These are phyloP conservation scores for Acleris cristana DNA, from an alignment of 2,888 invertebrate genomes.

Conservation along the genomic window DNA sequence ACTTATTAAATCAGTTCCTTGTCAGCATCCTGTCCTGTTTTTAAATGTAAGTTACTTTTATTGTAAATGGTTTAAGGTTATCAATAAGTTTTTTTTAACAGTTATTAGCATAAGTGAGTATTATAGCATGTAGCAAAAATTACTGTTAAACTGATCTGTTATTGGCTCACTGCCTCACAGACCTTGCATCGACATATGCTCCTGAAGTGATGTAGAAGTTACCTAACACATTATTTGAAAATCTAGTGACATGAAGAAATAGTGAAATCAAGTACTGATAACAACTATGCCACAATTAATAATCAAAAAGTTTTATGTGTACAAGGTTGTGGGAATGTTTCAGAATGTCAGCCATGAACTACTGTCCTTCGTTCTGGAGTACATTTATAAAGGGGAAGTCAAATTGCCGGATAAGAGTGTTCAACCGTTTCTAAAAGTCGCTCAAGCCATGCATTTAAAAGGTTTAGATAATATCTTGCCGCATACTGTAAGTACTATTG, in stretches of 20 bases:
- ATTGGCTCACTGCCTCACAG: no score
- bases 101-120: background rate
- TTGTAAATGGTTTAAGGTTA: no score
- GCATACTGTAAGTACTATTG: constrained; percentile 39
- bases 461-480: constrained; percentile 52
- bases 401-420: constrained; percentile 54
- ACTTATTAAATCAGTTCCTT: constrained; percentile 57
- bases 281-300: no score
- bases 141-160: no score
- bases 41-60: constrained; percentile 45
- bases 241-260: no score
- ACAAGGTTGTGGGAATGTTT: constrained; percentile 41
- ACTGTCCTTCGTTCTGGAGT: constrained; percentile 63
- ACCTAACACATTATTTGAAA: no score
- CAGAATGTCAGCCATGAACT: constrained; percentile 63
- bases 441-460: constrained; percentile 58
- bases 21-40: constrained; percentile 67
- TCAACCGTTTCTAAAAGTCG: constrained; percentile 58
- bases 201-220: no score
- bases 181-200: no score
- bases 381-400: constrained; percentile 75
- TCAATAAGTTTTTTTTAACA: background rate
- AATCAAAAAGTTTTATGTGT: background rate
- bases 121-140: no score
- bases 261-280: no score